Evolutionary conservation across 1,140 invertebrate genomes (phyloP).

Genomic region (Zaprionus tsacasi): DNA sequence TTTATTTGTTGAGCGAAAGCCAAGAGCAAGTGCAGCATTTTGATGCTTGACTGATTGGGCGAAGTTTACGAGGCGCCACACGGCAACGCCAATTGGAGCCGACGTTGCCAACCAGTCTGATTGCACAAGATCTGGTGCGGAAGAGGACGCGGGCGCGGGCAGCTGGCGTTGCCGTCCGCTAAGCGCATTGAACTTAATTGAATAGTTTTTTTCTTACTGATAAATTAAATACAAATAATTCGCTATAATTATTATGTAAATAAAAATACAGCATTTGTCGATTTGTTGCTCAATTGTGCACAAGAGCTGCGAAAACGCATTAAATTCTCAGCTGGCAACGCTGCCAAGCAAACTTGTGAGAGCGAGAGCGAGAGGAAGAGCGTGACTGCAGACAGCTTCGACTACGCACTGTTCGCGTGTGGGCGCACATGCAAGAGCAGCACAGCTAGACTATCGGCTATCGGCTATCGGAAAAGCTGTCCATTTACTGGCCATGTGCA

Average conservation of each 20-base stretch:
- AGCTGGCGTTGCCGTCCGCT: slow-evolving; percentile 12
- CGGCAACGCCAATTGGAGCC: slow-evolving; percentile 16
- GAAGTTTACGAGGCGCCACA: slow-evolving; percentile 46
- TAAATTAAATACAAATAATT: not conserved
- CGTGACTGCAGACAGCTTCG: slow-evolving; percentile 2
- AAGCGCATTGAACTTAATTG: slow-evolving; percentile 6
- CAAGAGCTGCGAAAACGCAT: not conserved
- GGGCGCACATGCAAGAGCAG: slow-evolving; percentile 3
- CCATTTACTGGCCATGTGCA: slow-evolving; percentile 1
- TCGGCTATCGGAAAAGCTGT: not conserved
- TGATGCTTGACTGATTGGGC: slow-evolving; percentile 76
- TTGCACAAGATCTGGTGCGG: not conserved
- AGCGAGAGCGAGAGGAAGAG: slow-evolving; percentile 3
- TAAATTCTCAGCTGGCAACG: not conserved
- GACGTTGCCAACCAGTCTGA: slow-evolving; percentile 13
- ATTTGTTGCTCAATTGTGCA: not conserved
- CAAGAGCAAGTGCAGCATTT: slow-evolving; percentile 74
- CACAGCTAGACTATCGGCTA: not conserved
- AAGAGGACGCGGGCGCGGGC: not conserved
- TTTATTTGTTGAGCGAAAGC: slow-evolving; percentile 76
- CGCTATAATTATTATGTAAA: not conserved
- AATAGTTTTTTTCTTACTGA: not conserved
- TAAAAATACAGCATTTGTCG: not conserved
- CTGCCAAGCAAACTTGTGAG: not conserved
- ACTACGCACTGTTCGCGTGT: not conserved